These are phyloP conservation scores for Alauda arvensis DNA, from an alignment of 2,797 vertebrate genomes.

Conservation along the genomic window DNA sequence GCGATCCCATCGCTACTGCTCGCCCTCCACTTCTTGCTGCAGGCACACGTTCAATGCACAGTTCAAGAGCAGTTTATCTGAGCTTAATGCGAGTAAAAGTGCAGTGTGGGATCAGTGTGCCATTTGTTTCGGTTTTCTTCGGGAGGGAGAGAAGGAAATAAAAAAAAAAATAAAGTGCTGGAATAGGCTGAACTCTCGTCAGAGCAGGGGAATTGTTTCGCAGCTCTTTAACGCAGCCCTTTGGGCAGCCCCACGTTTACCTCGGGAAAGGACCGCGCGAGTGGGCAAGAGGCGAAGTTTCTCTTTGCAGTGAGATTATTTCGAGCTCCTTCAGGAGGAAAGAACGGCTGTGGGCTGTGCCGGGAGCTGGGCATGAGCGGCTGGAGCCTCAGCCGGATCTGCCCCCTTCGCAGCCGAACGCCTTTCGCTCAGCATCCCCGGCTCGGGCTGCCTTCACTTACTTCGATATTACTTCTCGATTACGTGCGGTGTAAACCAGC, in stretches of 20 bases:
- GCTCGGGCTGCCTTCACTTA: slow-evolving; percentile 61
- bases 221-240: slow-evolving; percentile 4
- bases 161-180: not conserved
- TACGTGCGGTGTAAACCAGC: slow-evolving; percentile 64
- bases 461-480: slow-evolving; percentile 68
- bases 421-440: slow-evolving; percentile 60
- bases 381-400: slow-evolving; percentile 26
- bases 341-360: slow-evolving; percentile 4
- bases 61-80: slow-evolving; percentile 69
- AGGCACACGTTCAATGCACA: slow-evolving; percentile 51
- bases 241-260: slow-evolving; percentile 39
- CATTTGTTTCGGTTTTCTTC: slow-evolving; percentile 64
- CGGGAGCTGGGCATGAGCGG: slow-evolving; percentile 46
- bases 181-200: slow-evolving; percentile 42
- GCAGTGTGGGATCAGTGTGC: slow-evolving; percentile 42
- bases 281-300: slow-evolving; percentile 36
- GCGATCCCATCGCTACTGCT: slow-evolving; percentile 4
- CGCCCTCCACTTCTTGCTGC: slow-evolving; percentile 51
- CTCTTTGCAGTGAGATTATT: slow-evolving; percentile 17
- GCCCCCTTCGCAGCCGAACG: slow-evolving; percentile 26
- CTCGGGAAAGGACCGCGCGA: slow-evolving; percentile 9
- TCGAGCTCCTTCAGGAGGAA: slow-evolving; percentile 18
- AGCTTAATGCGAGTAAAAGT: slow-evolving; percentile 67
- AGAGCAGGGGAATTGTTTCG: slow-evolving; percentile 12
- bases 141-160: not conserved